Evolutionary conservation across 2,113 vertebrate species (phyloP).

Genomic region (Tinamus guttatus): DNA sequence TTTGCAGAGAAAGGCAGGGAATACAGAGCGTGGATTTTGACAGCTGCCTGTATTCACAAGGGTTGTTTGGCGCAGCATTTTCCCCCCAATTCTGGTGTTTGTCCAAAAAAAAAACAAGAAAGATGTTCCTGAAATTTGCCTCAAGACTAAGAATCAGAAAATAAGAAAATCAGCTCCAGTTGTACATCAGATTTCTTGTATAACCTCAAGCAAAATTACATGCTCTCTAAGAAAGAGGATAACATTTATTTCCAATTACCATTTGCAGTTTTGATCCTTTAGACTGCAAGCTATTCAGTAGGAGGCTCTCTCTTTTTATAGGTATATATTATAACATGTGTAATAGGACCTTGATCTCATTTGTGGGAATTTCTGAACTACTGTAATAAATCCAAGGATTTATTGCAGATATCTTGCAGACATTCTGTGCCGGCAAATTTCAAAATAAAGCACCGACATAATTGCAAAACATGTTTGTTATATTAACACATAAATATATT

Average conservation of each 20-base stretch:
- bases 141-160: background rate
- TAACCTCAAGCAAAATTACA: background rate
- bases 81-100: background rate
- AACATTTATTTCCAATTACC: background rate
- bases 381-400: background rate
- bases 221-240: background rate
- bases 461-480: background rate
- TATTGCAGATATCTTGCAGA: too few relatives aligned
- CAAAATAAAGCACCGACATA: background rate
- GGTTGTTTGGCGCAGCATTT: rapidly evolving
- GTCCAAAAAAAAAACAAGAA: background rate
- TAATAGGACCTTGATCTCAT: background rate
- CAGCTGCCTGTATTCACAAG: background rate
- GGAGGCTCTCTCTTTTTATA: background rate
- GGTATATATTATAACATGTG: background rate
- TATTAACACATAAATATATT: slow-evolving; percentile 7
- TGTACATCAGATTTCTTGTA: background rate
- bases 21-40: background rate
- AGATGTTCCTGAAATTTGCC: background rate
- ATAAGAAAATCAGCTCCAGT: background rate
- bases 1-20: background rate
- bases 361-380: background rate
- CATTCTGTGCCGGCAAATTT: background rate
- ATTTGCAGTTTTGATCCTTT: background rate
- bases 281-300: background rate